Evolutionary conservation across 2,113 vertebrate genomes (phyloP).

Genomic region (Carettochelys insculpta): DNA sequence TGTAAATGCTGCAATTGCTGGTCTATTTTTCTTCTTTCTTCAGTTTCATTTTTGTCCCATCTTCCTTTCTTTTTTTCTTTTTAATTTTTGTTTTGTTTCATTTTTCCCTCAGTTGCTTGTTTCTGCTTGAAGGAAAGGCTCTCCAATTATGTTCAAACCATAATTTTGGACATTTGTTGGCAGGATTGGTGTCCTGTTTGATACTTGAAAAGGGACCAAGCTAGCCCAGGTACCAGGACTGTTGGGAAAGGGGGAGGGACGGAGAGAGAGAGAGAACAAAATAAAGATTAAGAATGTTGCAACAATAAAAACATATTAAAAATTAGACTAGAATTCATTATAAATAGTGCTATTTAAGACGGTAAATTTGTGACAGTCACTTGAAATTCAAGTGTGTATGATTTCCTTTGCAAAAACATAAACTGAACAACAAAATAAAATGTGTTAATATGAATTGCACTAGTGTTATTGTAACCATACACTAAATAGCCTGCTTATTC

Average conservation of each 20-base stretch:
- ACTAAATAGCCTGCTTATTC: not conserved
- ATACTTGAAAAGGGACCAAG: slow-evolving; percentile 99
- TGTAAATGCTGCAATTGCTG: slow-evolving; percentile 87
- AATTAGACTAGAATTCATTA: slow-evolving; percentile 9
- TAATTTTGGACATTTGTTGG: slow-evolving; percentile 99
- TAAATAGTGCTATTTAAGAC: not conserved
- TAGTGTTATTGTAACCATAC: not conserved
- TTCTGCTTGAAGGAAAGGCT: slow-evolving; percentile 98
- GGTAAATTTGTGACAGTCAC: not conserved
- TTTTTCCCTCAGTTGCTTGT: slow-evolving; percentile 92
- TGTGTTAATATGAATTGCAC: not conserved
- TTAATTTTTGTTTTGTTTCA: slow-evolving; percentile 59
- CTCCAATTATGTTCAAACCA: slow-evolving; percentile 99
- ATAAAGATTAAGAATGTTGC: slow-evolving; percentile 55
- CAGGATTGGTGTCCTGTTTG: slow-evolving; percentile 98
- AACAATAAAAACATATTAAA: slow-evolving; percentile 15
- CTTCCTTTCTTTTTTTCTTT: slow-evolving; percentile 61
- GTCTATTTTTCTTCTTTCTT: slow-evolving; percentile 82
- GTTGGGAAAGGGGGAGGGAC: slow-evolving; percentile 52
- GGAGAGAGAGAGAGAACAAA: slow-evolving; percentile 28
- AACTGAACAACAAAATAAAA: slow-evolving; percentile 19
- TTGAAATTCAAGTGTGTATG: not conserved
- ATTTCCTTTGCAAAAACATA: slow-evolving; percentile 15
- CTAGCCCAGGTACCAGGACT: slow-evolving; percentile 99
- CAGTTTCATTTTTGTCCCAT: slow-evolving; percentile 70